phyloP scores from a whole-genome alignment of 2,888 invertebrate genomes.

The Baccha elongata region DNA sequence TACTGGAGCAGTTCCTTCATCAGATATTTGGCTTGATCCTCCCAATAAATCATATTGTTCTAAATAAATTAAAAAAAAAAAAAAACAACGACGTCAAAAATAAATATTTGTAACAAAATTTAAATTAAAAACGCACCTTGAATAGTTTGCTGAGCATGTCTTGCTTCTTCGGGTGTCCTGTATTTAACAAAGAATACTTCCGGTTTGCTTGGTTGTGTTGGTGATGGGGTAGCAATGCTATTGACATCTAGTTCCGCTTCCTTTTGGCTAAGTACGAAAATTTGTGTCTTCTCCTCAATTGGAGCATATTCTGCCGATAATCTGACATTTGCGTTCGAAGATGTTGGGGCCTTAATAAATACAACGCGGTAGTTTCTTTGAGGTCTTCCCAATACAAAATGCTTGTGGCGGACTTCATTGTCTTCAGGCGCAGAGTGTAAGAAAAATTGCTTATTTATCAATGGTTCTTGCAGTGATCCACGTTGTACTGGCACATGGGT shows the following conservation, averaged over 20 bases:
- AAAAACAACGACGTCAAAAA: neutral
- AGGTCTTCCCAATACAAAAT: conserved; percentile 79
- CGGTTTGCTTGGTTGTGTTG: conserved; percentile 80
- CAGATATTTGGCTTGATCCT: conserved; percentile 79
- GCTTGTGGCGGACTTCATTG: conserved; percentile 77
- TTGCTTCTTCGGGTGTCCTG: conserved; percentile 80
- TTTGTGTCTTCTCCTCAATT: conserved; percentile 81
- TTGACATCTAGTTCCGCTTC: conserved; percentile 78
- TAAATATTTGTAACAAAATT: neutral
- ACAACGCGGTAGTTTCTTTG: conserved; percentile 81
- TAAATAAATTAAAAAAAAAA: too few species aligned
- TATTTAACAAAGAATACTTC: conserved; percentile 82
- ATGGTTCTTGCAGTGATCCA: conserved; percentile 72
- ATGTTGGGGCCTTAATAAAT: conserved; percentile 80
- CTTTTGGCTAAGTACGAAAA: conserved; percentile 81
- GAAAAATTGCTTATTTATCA: conserved; percentile 81
- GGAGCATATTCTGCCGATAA: conserved; percentile 79
- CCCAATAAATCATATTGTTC: conserved; percentile 80
- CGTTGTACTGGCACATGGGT: conserved; percentile 25
- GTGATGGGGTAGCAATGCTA: conserved; percentile 79
- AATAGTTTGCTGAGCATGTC: conserved; percentile 80
- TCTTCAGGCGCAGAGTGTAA: conserved; percentile 80
- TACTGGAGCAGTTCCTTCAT: conserved; percentile 79
- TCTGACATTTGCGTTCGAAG: conserved; percentile 77
- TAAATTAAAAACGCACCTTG: conserved; percentile 76